Evolutionary conservation across 2,888 invertebrate species (phyloP).

Genomic region (Odontothrips loti): DNA sequence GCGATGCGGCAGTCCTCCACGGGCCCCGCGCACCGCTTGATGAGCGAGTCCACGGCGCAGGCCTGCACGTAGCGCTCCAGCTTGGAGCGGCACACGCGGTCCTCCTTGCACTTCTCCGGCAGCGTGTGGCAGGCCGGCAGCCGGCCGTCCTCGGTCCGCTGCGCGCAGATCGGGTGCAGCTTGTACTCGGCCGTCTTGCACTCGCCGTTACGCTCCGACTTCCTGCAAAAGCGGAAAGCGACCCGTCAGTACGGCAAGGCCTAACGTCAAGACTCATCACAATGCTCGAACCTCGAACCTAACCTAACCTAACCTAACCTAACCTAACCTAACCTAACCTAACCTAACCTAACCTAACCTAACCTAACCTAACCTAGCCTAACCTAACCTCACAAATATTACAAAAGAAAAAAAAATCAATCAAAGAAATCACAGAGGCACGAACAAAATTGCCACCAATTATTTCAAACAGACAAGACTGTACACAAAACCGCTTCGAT

Average conservation of each 20-base stretch:
- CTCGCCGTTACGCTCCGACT: constrained; percentile 80
- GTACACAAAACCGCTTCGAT: no score
- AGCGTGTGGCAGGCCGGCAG: constrained; percentile 83
- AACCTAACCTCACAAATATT: no score
- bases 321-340: no score
- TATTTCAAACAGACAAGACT: no score
- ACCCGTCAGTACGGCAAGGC: no score
- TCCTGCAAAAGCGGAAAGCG: constrained; percentile 57
- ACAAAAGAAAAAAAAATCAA: constrained; percentile 22
- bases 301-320: no score
- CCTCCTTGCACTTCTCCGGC: constrained; percentile 76
- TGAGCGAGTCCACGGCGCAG: constrained; percentile 85
- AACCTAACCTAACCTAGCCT: no score
- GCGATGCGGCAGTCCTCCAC: constrained; percentile 79
- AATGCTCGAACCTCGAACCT: no score
- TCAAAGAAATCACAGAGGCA: background rate
- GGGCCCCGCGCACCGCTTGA: constrained; percentile 82
- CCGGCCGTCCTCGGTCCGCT: constrained; percentile 66
- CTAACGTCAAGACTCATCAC: no score
- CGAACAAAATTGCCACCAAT: no score
- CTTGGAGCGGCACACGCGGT: constrained; percentile 82
- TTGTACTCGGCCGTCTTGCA: constrained; percentile 87
- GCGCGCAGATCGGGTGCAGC: constrained; percentile 84
- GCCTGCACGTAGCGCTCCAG: constrained; percentile 86
- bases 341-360: no score